Base-by-base conservation (phyloP, 1,140 invertebrate species). In the Chelonus insularis region DNA sequence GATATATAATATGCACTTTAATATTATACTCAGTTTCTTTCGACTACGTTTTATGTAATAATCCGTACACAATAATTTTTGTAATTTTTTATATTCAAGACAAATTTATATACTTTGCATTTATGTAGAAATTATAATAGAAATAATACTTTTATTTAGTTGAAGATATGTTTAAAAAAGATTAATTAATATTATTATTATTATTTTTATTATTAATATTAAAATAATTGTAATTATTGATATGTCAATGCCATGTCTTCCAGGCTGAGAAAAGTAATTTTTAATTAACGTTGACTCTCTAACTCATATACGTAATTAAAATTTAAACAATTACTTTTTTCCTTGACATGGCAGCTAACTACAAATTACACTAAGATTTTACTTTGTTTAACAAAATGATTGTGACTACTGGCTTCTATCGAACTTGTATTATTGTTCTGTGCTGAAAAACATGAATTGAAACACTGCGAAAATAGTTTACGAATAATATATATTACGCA, bases 401-500 rank as follows among this genome's bases (percentile, higher is more conserved):
- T 16, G 16, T 43, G 16, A 43, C 41, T 43, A 43, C 41, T 18
- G 12, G 41, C 41, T 43, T 43, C 41, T 16, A 43, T 43, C 41
- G 16, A 16, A 43, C 41, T 43, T 43, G 41, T 16, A 43, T 29
- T 29, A 29, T 7, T 29, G 25, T 43, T 43, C 41, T 43, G 41
- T 43, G 16, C 41, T 14, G 41, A 43, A 16, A 43, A 18, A 39
- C 34, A 57, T 45, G 59, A 61, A 61, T 61, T 61, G 59, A 61
- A 61, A 36, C 23, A 43, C 41, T 11, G n/a, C 18, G 14, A 54
- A 61, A 61, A 61, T 61, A 61, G 51, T 61, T 55, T 61, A 61
- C 21, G 21, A 54, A 55, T 61, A 61, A 52, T 55, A 55, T 55
- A 61, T 41, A 61, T n/a, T 61, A 52, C 50, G 54, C 43, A 61